A percentile compares a stretch with the other conserved stretches of the same genome.
Conservation (phyloP, 2,888 invertebrate species). For the Lutraria lutraria region DNA sequence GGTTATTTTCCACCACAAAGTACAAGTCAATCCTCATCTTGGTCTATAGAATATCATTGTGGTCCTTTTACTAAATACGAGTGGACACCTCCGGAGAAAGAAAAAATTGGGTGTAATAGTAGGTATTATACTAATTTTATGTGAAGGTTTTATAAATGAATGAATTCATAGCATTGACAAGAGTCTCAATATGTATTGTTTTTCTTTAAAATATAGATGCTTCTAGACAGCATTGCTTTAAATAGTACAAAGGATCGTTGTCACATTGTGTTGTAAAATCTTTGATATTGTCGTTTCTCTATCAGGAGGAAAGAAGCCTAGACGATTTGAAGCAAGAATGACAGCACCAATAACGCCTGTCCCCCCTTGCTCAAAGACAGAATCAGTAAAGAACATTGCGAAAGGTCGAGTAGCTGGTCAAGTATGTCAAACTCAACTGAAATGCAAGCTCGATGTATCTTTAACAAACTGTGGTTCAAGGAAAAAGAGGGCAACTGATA, state of each 20-base stretch:
- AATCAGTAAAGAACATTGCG: neutral
- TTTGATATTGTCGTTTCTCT: neutral
- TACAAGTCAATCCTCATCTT: neutral
- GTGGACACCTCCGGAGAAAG: neutral
- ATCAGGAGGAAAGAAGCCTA: neutral
- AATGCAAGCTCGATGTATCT: neutral
- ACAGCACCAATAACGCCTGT: neutral
- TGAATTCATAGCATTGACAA: neutral
- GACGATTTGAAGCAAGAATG: neutral
- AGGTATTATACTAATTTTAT: neutral
- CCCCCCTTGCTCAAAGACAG: neutral
- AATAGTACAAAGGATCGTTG: neutral
- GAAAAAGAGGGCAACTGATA: neutral
- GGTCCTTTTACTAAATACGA: neutral
- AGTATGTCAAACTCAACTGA: neutral
- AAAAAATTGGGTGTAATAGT: neutral
- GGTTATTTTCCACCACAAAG: neutral
- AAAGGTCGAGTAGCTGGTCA: neutral
- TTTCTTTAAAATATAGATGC: neutral
- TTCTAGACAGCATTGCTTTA: neutral
- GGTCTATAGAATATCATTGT: neutral
- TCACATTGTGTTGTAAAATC: neutral
- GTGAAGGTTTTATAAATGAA: neutral
- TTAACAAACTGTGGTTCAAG: neutral
- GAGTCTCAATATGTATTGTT: neutral